These are phyloP conservation scores for Omphaloscelis lunosa DNA, from an alignment of 2,888 invertebrate genomes.

Conservation along the genomic window DNA sequence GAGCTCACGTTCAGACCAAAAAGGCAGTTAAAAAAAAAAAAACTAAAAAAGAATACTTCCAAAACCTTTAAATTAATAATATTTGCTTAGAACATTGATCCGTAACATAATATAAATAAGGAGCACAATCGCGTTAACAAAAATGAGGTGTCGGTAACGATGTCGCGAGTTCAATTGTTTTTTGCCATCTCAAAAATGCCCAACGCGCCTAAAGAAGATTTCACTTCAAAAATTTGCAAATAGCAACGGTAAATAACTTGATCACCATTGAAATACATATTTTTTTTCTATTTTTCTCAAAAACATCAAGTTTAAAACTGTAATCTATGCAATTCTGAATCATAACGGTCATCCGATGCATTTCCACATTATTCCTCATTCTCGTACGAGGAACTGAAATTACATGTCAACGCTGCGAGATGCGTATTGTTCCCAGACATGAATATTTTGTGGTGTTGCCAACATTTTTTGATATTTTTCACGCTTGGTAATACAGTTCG, in stretches of 20 bases:
- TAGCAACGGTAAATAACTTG: too few relatives aligned
- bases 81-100: too few relatives aligned
- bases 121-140: too few relatives aligned
- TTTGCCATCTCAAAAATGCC: too few relatives aligned
- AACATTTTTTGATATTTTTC: slow-evolving; percentile 61
- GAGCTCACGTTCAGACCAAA: background rate
- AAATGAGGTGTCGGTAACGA: too few relatives aligned
- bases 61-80: too few relatives aligned
- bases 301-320: background rate
- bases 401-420: slow-evolving; percentile 77
- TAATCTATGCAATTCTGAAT: background rate
- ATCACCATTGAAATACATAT: background rate
- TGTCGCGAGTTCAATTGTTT: too few relatives aligned
- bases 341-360: slow-evolving; percentile 52
- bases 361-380: slow-evolving; percentile 58
- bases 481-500: slow-evolving; percentile 49
- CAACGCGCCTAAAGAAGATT: too few relatives aligned
- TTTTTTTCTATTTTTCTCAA: background rate
- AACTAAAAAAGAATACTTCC: too few relatives aligned
- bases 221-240: too few relatives aligned
- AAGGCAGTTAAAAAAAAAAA: background rate
- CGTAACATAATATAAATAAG: too few relatives aligned
- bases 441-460: slow-evolving; percentile 51
- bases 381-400: slow-evolving; percentile 76
- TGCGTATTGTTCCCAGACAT: slow-evolving; percentile 74